phyloP scores from a whole-genome alignment of 2,113 vertebrate species.

The Urocolius indicus region DNA sequence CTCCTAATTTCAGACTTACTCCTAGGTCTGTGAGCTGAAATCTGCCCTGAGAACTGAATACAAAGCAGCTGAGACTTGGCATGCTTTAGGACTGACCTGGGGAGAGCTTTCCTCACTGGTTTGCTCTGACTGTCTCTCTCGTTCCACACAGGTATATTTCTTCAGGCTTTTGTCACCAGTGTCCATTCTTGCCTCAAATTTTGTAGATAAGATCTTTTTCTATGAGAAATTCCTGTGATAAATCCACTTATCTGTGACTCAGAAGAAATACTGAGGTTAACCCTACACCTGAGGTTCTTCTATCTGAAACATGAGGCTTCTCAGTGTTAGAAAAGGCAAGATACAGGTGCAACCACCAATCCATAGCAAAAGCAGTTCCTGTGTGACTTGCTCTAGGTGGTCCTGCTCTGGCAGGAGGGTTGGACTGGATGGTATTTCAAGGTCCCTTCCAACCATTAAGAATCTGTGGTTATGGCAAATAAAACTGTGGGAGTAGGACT shows the following conservation, averaged over 20 bases:
- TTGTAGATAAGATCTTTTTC: background rate
- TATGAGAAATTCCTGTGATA: too few relatives aligned
- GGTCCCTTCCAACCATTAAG: too few relatives aligned
- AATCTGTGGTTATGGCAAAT: background rate
- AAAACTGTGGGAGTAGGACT: background rate
- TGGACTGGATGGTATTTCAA: too few relatives aligned
- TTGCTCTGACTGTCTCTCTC: background rate
- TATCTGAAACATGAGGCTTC: background rate
- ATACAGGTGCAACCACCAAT: background rate
- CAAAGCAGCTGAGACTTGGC: background rate
- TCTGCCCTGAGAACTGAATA: background rate
- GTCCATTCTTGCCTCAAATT: background rate
- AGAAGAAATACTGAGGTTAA: background rate
- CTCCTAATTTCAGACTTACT: background rate
- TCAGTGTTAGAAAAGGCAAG: background rate
- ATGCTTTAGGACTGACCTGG: accelerated
- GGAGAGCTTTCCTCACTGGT: background rate
- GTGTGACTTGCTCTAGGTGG: too few relatives aligned
- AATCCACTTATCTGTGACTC: background rate
- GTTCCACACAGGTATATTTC: background rate
- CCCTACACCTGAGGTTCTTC: background rate
- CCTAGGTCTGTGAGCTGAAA: background rate
- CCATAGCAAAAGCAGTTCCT: background rate
- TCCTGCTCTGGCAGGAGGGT: too few relatives aligned
- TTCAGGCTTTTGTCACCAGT: background rate